Base-by-base conservation (phyloP, 2,797 vertebrate genomes). In the Malurus leucopterus region DNA sequence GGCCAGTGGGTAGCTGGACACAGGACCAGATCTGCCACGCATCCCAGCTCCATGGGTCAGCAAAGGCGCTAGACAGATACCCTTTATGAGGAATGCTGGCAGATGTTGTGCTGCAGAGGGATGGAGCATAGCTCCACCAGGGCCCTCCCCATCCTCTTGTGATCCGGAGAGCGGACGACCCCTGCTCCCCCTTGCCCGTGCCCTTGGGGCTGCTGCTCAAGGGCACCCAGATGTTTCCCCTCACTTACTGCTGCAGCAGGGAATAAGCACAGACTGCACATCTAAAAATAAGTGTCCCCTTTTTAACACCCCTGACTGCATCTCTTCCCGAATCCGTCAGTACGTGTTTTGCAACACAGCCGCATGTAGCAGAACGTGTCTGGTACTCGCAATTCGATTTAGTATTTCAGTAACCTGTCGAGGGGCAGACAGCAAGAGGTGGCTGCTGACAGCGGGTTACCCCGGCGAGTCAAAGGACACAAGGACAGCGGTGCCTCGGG, bases 231-330 rank as follows among this genome's bases (percentile, higher is more conserved):
- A 80, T 93, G 79, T 89, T 90, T 71, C 34, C 55, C 40, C 54
- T 36, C 80, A 62, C 58, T 84, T 59, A 32, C 15, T 70, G 51
- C 47, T 71, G 79, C 87, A 53, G 82, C 6, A 47, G 43, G 20
- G 43, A 85, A 30, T 29, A 46, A 80, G 82, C 84, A 81, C 41
- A 46, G 49, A 19, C 62, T 20, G 73, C 40, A 49, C 57, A 49
- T 55, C 91, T 93, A 83, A 93, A 95, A 87, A 93, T 83, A 91
- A 92, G 65, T 30, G 89, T 13, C 65, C 84, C 87, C 84, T 90
- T 93, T 91, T 87, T 41, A 84, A 88, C 49, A 92, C 17, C 47
- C 62, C 43, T 76, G 64, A 72, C 53, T 32, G 77, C 81, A 46
- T 76, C 75, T 90, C 64, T 29, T 46, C 64, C 68, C 1, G 38